phyloP scores from a whole-genome alignment of 2,113 vertebrate genomes.

The Albula goreensis region DNA sequence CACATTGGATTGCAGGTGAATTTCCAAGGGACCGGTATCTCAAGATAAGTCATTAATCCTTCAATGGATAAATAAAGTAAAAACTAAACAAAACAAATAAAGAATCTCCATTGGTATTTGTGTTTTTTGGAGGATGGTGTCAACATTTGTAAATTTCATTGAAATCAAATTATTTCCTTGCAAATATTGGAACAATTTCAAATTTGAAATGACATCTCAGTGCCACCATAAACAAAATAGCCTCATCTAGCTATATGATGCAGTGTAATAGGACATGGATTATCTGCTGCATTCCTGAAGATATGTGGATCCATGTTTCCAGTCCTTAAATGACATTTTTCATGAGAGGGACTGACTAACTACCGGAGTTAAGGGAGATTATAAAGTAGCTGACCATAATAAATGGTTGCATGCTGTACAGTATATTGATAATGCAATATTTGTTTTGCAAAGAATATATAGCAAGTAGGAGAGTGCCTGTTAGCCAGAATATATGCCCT shows the following conservation, averaged over 20 bases:
- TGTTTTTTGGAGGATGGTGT: background rate
- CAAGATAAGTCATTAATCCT: background rate
- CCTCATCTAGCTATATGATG: background rate
- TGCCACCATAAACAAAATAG: background rate
- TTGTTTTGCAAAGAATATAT: no score
- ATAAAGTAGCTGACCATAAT: no score
- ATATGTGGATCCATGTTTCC: no score
- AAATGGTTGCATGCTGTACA: no score
- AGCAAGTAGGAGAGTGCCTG: no score
- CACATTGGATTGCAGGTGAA: background rate
- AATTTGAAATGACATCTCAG: background rate
- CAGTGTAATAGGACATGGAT: background rate
- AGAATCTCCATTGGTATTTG: background rate
- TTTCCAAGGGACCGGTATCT: background rate
- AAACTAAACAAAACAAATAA: background rate
- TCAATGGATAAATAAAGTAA: background rate
- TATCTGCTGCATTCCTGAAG: no score
- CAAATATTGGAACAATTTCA: background rate
- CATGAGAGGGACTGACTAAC: no score
- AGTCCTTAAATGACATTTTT: no score
- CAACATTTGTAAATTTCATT: background rate
- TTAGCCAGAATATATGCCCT: no score
- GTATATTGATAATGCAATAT: no score
- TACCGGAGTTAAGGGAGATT: no score
- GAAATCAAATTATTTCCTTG: background rate